Conservation (phyloP, 2,888 invertebrate genomes). For the Meliscaeva auricollis region DNA sequence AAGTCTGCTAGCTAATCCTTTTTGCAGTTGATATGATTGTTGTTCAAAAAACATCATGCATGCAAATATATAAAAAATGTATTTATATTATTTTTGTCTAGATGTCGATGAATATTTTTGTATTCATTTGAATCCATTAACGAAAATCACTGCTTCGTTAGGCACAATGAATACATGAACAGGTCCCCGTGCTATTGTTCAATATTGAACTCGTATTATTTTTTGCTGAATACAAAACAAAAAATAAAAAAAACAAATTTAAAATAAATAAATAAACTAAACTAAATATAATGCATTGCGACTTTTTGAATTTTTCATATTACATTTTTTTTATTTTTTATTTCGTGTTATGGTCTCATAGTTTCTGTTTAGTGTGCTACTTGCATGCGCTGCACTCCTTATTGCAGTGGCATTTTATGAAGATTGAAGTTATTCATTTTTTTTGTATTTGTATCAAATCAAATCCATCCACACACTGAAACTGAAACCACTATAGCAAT, state of each 20-base stretch:
- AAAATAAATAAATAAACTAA: constrained; percentile 26
- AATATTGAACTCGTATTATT: constrained; percentile 31
- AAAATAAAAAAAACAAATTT: constrained; percentile 42
- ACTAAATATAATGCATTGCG: constrained; percentile 53
- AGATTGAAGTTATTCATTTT: constrained; percentile 34
- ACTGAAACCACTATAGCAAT: constrained; percentile 34
- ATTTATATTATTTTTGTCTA: constrained; percentile 59
- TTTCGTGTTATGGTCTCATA: not conserved
- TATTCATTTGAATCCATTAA: constrained; percentile 68
- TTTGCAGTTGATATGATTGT: constrained; percentile 37
- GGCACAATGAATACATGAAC: constrained; percentile 68
- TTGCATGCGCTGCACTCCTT: constrained; percentile 21
- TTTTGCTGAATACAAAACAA: constrained; percentile 53
- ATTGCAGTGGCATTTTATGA: constrained; percentile 22
- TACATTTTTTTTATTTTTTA: constrained; percentile 25
- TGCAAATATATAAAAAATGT: constrained; percentile 9
- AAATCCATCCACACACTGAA: constrained; percentile 5
- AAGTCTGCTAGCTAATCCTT: constrained; percentile 39
- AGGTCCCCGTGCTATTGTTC: constrained; percentile 48
- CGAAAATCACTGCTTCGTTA: constrained; percentile 72
- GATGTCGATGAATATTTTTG: constrained; percentile 53
- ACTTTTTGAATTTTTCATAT: constrained; percentile 37
- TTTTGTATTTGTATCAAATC: not conserved
- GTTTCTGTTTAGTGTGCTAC: not conserved
- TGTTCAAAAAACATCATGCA: constrained; percentile 44